phyloP scores from a whole-genome alignment of 1,140 invertebrate species.

The Drosophila obscura region DNA sequence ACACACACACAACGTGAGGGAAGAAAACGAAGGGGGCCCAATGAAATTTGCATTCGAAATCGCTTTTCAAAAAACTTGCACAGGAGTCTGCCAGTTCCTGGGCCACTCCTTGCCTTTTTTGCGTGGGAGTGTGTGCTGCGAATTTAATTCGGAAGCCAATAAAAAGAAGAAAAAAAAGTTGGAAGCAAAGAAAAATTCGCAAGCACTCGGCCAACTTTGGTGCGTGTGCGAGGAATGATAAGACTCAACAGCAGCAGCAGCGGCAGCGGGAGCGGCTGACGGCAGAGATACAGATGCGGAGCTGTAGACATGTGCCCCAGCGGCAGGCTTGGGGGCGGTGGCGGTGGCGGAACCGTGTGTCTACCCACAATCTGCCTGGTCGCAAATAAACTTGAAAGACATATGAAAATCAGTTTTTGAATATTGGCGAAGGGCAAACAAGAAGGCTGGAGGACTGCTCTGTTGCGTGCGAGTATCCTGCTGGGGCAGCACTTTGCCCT shows the following conservation, averaged over 20 bases:
- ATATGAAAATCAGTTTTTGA: slow-evolving; percentile 82
- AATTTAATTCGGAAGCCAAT: slow-evolving; percentile 72
- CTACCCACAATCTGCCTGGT: slow-evolving; percentile 51
- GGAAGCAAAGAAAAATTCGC: slow-evolving; percentile 38
- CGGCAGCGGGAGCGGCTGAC: slow-evolving; percentile 10
- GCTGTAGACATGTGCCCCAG: not conserved
- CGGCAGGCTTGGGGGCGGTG: not conserved
- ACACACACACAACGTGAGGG: slow-evolving; percentile 24
- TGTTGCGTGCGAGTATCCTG: slow-evolving; percentile 31
- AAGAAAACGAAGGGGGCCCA: slow-evolving; percentile 51
- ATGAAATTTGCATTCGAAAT: slow-evolving; percentile 81
- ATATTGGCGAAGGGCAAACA: slow-evolving; percentile 77
- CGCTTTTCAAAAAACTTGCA: slow-evolving; percentile 70
- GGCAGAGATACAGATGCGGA: slow-evolving; percentile 47
- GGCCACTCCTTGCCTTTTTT: not conserved
- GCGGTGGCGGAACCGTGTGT: not conserved
- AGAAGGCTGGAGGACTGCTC: slow-evolving; percentile 50
- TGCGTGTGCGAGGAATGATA: slow-evolving; percentile 77
- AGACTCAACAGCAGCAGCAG: slow-evolving; percentile 42
- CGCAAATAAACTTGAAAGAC: slow-evolving; percentile 80
- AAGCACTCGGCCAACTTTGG: slow-evolving; percentile 70
- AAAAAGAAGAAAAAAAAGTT: slow-evolving; percentile 64
- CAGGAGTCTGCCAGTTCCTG: slow-evolving; percentile 23
- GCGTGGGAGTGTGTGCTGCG: slow-evolving; percentile 24
- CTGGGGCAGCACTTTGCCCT: slow-evolving; percentile 45